A percentile compares a stretch with the other conserved stretches of the same genome.
These are phyloP conservation scores for Reticulitermes lucifugus DNA, from an alignment of 2,888 invertebrate species.

Conservation along the genomic window DNA sequence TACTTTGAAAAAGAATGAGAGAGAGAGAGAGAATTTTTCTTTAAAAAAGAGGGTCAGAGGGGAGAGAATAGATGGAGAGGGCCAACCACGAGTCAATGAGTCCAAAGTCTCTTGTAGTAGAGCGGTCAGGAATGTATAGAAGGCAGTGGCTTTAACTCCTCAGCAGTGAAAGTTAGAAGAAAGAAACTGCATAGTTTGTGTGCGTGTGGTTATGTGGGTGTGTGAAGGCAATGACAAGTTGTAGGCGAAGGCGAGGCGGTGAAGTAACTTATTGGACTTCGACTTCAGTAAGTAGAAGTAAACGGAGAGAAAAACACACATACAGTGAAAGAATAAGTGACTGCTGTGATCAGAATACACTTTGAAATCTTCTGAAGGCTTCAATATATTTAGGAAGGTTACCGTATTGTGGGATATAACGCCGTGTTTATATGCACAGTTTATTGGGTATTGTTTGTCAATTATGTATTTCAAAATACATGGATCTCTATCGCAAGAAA, in stretches of 20 bases:
- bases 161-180: not conserved
- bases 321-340: not conserved
- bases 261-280: conserved; percentile 5
- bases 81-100: not conserved
- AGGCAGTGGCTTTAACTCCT: not conserved
- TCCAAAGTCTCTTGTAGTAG: not conserved
- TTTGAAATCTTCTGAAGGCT: too few species aligned
- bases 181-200: not conserved
- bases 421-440: too few species aligned
- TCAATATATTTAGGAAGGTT: too few species aligned
- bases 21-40: not conserved
- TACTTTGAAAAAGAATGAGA: not conserved
- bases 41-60: not conserved
- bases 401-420: too few species aligned
- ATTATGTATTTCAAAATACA: too few species aligned
- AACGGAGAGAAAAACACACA: not conserved
- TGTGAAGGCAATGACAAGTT: not conserved
- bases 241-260: not conserved
- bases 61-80: not conserved
- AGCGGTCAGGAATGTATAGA: not conserved
- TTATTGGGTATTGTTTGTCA: too few species aligned
- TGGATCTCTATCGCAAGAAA: too few species aligned
- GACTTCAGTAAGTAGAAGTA: not conserved
- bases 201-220: not conserved
- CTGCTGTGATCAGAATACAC: not conserved